Base-by-base conservation (phyloP, 2,888 invertebrate genomes). In the Glyphotaelius pellucidus region DNA sequence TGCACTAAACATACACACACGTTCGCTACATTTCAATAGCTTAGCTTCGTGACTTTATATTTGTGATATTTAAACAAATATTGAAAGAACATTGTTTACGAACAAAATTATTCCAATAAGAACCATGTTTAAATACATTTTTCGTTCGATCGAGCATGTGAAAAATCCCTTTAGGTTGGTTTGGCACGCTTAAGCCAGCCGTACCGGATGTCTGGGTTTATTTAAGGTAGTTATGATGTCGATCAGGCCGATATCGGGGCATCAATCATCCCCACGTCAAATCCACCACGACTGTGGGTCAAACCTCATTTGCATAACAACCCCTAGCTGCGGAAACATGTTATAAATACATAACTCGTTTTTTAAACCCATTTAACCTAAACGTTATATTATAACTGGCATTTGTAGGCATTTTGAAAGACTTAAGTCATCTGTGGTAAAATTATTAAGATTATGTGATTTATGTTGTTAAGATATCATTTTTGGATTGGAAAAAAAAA, bases 241-340 rank as follows among this genome's bases (percentile, higher is more conserved):
- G 86, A 86, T 86, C 86, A 38, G 86, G 42, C 42, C n/a, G 85
- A 86, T 42, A 47, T 42, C 38, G 42, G 42, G 86, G 15, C 86
- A 86, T 86, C 86, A 86, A 86, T 86, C 86, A 86, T 86, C 15
- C 86, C 30, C 35, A 35, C 86, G 86, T 86, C 86, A 86, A 47
- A 30, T 30, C 38, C 86, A 47, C 86, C 42, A 47, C 86, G 86
- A n/a, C 38, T 32, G 86, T 38, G 83, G 83, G 83, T 83, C 83
- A 83, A 35, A 83, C 83, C 35, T 47, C 14, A 86, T 86, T 86
- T 86, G 86, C 86, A 86, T 86, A 86, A 47, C 86, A n/a, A 42
- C 86, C 86, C 86, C 11, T 15, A 14, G 86, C 14, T 2, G 25
- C 30, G 86, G 38, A 47, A 86, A 86, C 38, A 42, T 31, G 47